These are phyloP conservation scores for Oryzias dopingdopingensis DNA, from an alignment of 2,797 vertebrate genomes.

Conservation along the genomic window DNA sequence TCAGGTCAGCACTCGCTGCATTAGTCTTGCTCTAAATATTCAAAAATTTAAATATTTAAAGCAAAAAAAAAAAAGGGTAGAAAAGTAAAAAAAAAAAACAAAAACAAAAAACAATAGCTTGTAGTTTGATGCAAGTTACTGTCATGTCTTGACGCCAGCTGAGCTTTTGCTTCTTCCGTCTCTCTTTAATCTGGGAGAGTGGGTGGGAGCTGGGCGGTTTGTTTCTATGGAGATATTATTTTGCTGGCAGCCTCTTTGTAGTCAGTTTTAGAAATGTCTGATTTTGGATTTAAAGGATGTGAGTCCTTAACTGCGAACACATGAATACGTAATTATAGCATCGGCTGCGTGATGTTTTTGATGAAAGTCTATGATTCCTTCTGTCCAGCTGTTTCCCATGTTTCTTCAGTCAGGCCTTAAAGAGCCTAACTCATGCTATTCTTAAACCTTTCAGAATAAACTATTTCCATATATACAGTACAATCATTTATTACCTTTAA, in stretches of 20 bases:
- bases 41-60: neutral
- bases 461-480: too few relatives aligned
- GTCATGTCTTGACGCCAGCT: constrained; percentile 36
- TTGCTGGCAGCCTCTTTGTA: constrained; percentile 37
- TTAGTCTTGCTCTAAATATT: too few relatives aligned
- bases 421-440: too few relatives aligned
- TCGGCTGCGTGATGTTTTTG: constrained; percentile 31
- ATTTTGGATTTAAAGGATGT: constrained; percentile 43
- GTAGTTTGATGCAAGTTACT: constrained; percentile 23
- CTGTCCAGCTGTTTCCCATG: too few relatives aligned
- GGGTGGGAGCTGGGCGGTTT: constrained; percentile 44
- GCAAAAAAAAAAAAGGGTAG: neutral
- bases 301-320: constrained; percentile 5
- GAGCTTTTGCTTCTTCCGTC: constrained; percentile 21
- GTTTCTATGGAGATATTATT: constrained; percentile 72
- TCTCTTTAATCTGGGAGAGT: constrained; percentile 46
- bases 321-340: constrained; percentile 26
- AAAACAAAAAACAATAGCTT: neutral
- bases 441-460: too few relatives aligned
- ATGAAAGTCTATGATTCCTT: too few relatives aligned
- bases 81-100: neutral
- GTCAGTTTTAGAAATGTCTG: constrained; percentile 22
- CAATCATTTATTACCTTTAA: too few relatives aligned
- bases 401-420: too few relatives aligned
- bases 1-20: too few relatives aligned